These are phyloP conservation scores for Pogonomyrmex californicus DNA, from an alignment of 1,140 invertebrate genomes.

Conservation along the genomic window DNA sequence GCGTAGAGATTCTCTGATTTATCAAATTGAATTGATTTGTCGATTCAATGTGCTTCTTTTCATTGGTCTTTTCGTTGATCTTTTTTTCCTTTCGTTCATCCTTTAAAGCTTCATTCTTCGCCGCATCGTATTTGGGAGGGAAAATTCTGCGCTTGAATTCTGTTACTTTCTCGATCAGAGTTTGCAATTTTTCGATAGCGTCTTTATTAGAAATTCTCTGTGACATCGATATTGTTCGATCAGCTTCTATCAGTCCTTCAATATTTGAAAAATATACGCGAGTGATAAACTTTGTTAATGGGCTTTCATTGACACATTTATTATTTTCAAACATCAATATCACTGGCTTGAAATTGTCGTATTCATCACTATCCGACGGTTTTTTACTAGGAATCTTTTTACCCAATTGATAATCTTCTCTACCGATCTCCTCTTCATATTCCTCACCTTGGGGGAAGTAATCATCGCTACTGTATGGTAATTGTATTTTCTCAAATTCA, in stretches of 20 bases:
- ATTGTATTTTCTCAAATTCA: neutral
- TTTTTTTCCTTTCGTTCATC: neutral
- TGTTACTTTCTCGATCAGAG: constrained; percentile 62
- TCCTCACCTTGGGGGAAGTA: constrained; percentile 82
- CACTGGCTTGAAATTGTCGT: constrained; percentile 43
- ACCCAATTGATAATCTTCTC: constrained; percentile 51
- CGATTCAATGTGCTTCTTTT: neutral
- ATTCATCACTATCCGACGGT: constrained; percentile 32
- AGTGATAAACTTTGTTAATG: constrained; percentile 26
- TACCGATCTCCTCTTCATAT: constrained; percentile 78
- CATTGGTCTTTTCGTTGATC: neutral
- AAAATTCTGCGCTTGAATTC: constrained; percentile 67
- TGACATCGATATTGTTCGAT: neutral
- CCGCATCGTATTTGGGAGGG: neutral
- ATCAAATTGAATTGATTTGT: neutral
- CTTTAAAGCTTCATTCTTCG: neutral
- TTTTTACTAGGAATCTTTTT: neutral
- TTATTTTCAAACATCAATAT: constrained; percentile 31
- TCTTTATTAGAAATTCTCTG: constrained; percentile 43
- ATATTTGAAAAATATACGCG: neutral
- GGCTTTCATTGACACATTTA: neutral
- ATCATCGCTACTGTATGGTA: constrained; percentile 73
- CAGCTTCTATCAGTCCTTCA: neutral
- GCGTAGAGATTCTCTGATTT: neutral
- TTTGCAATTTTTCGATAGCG: constrained; percentile 63